Conservation (phyloP, 2,113 vertebrate species). For the Glaucidium brasilianum region DNA sequence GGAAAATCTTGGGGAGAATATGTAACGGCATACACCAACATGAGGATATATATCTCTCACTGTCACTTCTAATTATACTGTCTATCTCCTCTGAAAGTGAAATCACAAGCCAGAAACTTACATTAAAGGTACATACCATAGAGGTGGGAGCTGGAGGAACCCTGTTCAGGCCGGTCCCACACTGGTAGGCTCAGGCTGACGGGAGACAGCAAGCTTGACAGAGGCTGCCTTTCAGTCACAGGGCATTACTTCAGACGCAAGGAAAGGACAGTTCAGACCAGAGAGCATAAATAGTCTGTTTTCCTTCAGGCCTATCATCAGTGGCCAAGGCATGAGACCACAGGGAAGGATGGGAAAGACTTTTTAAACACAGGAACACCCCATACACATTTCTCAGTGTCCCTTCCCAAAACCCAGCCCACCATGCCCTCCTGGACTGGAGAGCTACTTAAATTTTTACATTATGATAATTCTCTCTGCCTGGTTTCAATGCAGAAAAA, state of each 20-base stretch:
- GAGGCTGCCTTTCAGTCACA: not conserved
- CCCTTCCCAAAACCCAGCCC: not conserved
- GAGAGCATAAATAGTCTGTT: not conserved
- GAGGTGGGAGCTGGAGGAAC: not conserved
- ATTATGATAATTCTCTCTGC: not conserved
- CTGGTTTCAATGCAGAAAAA: not conserved
- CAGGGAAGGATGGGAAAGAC: not conserved
- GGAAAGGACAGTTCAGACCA: not conserved
- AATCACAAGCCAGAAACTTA: not conserved
- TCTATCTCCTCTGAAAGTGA: not conserved
- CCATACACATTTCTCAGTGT: not conserved
- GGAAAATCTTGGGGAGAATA: not conserved
- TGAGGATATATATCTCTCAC: not conserved
- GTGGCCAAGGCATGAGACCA: not conserved
- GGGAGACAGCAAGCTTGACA: not conserved
- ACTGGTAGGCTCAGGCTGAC: not conserved
- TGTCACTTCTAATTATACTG: not conserved
- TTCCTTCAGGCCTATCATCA: not conserved
- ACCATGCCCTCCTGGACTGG: not conserved
- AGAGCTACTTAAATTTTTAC: not conserved
- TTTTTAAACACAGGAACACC: not conserved
- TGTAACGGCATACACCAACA: not conserved
- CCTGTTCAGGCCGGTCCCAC: not conserved
- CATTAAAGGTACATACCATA: not conserved
- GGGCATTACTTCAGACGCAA: not conserved